Evolutionary conservation across 1,140 invertebrate species (phyloP), one percentile per base, ranked within the genome.

Genomic region (Dufourea novaeangliae): DNA sequence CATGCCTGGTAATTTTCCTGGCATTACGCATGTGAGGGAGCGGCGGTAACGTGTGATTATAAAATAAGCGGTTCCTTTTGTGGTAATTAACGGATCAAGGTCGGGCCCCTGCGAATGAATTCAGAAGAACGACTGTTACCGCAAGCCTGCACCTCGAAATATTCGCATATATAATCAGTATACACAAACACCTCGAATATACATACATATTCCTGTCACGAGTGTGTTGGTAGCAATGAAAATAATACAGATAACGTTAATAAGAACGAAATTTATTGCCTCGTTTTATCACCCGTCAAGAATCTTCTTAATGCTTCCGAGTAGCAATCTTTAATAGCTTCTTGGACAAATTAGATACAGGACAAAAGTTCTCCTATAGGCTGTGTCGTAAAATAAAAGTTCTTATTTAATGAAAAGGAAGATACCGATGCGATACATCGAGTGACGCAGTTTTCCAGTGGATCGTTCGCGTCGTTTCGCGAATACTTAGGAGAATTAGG

Each of bases 31-130:
- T 86, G 84, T 79, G 86, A 88, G 87, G 83, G 88, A 88, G 82
- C 79, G 79, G n/a, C n/a, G n/a, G n/a, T 75, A 79, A 83, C 86
- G 85, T 86, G 85, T 86, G 89, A 90, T 91, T 92, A 90, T 90
- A 90, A 92, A 92, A 92, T 90, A 85, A 92, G 91, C 91, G 91
- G 91, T 88, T 89, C 88, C 90, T 90, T 92, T 92, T 91, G 91
- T 89, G 82, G 85, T 91, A 92, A 91, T 91, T 91, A 90, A 63
- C 86, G 84, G 88, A 90, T 91, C 89, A 90, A 91, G 89, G 87
- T 83, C 86, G 72, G 75, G 66, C 82, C 79, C 74, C 59, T n/a
- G n/a, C n/a, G 76, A 84, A n/a, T 76, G 85, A 87, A 91, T 90
- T 91, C 89, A 88, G 86, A 68, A 64, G 85, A 86, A 67, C 63